Conservation (phyloP, 2,888 invertebrate species). For the Homarus gammarus region DNA sequence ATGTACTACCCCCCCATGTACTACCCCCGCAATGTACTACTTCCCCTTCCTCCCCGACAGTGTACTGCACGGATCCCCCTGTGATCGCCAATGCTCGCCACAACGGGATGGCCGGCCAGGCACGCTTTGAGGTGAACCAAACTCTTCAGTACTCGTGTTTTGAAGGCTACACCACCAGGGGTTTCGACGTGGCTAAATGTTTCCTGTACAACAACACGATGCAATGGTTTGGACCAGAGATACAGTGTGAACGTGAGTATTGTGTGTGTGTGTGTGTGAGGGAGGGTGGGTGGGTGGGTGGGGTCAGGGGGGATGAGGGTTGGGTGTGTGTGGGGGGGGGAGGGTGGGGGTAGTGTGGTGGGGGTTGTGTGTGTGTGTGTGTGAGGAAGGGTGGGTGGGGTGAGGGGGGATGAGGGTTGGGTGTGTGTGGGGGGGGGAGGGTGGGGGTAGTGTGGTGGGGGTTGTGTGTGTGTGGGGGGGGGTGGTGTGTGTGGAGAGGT, state of each 20-base stretch:
- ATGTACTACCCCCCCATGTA: too few species aligned
- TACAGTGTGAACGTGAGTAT: constrained; percentile 94
- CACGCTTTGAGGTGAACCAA: constrained; percentile 92
- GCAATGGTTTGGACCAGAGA: constrained; percentile 98
- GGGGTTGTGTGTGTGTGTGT: neutral
- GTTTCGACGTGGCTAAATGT: constrained; percentile 95
- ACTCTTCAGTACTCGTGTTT: constrained; percentile 95
- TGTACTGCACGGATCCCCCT: constrained; percentile 91
- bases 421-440: too few species aligned
- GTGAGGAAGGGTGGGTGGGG: too few species aligned
- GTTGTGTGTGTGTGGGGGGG: constrained; percentile 3
- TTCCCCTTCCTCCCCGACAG: constrained; percentile 77
- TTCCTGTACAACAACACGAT: constrained; percentile 91
- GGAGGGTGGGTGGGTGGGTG: too few species aligned
- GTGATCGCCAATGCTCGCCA: constrained; percentile 91
- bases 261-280: constrained; percentile 7
- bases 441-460: too few species aligned
- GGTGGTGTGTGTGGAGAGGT: too few species aligned
- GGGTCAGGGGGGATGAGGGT: too few species aligned
- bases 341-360: too few species aligned
- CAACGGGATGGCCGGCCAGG: constrained; percentile 92
- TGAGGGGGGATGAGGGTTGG: too few species aligned
- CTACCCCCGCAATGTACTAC: neutral
- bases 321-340: too few species aligned
- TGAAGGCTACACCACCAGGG: constrained; percentile 95